Evolutionary conservation across 2,888 invertebrate genomes (phyloP), one percentile per base, ranked within the genome.

Genomic region (Ligdia adustata): DNA sequence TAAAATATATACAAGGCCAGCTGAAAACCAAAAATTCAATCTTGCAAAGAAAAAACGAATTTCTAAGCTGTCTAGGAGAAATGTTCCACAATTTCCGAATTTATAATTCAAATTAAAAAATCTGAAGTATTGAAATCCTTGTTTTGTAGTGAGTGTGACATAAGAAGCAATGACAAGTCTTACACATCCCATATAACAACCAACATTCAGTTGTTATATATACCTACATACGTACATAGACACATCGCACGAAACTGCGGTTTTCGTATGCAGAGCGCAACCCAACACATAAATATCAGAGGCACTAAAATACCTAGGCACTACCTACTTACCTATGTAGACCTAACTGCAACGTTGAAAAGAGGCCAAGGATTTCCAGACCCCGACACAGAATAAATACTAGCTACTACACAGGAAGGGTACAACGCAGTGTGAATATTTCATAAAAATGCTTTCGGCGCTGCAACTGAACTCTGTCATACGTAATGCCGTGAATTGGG

Each of bases 321-420:
- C 34, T 22, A 22, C 16, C 16, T 16, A 5, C n/a, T 22, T 22
- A 22, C 22, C 22, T 22, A 22, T 22, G 7, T 22, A 22, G 33
- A 40, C 39, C 39, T 32, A 29, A n/a, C 24, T 28, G 52, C 49
- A 49, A 57, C 29, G 9, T 22, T 20, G 42, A 72, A 73, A 66
- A 58, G 57, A 46, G 63, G 67, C 70, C 68, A 67, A 70, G 72
- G 69, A 75, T 75, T 75, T 69, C 49, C 69, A 65, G 65, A 65
- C 66, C 62, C 32, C 48, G 12, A 13, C 29, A 34, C 42, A 29
- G 24, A 41, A 35, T 41, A 31, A 16, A 18, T 22, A 22, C 9
- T 12, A 37, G 16, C 12, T 37, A 37, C 26, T 35, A 11, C 9
- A 11, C 9, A 12, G 12, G 14, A 31, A 45, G 40, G 42, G 28